Evolutionary conservation across 2,797 vertebrate species (phyloP), one percentile per base, ranked within the genome.

Genomic region (Pagetopsis macropterus): DNA sequence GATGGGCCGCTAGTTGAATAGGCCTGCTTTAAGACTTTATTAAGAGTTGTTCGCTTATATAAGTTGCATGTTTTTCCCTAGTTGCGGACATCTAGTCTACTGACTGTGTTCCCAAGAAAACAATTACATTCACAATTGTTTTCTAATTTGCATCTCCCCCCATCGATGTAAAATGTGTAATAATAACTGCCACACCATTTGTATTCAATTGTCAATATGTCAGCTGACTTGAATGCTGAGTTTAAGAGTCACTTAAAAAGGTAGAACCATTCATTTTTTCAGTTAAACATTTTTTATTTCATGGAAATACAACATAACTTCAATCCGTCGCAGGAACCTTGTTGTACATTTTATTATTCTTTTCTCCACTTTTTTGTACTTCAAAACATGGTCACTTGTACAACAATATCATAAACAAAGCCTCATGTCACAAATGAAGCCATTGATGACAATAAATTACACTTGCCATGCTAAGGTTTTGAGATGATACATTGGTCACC

Each of bases 341-440:
- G 93, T 95, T 94, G 93, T 94, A 94, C 91, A 92, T 85, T 78
- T 92, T 90, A 90, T 91, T 27, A 92, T 76, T 91, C 79, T 88
- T 93, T 89, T 82, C 69, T 84, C 80, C 70, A 75, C 78, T 87
- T 86, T 86, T 90, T 89, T 80, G 84, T 92, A 93, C 90, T 95
- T 94, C 85, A 94, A 94, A 95, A 95, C 94, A 96, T 93, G 88
- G 88, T 93, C 94, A 96, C 94, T 94, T 91, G 92, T 94, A 95
- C 94, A 94, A 95, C 94, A 94, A 94, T 94, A 94, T 94, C 88
- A 94, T 93, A 92, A 94, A 95, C 94, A 94, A 93, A 94, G 93
- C 88, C 89, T 92, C 89, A 92, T 94, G 93, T 95, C 95, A 95
- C 95, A 95, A 94, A 94, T 92, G 94, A 93, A 94, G 93, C 88